A percentile compares a stretch with the other conserved stretches of the same genome.
These are phyloP conservation scores for Danio kyathit DNA, from an alignment of 2,797 vertebrate species.

Conservation along the genomic window DNA sequence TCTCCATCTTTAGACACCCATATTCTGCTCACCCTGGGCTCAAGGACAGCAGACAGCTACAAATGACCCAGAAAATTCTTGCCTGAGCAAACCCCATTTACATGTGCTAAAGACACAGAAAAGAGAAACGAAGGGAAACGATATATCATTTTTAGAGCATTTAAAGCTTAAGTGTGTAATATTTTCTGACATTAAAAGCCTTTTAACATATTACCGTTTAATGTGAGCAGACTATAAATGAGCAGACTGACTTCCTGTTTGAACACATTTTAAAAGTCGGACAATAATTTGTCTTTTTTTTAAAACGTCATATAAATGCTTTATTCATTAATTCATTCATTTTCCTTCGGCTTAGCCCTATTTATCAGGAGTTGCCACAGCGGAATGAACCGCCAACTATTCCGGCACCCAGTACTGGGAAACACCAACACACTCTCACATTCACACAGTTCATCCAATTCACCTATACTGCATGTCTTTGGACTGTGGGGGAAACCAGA, in stretches of 20 bases:
- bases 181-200: background rate
- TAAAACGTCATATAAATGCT: background rate
- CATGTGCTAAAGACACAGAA: slow-evolving; percentile 23
- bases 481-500: too few relatives aligned
- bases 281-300: too few relatives aligned
- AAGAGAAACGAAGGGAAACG: slow-evolving; percentile 16
- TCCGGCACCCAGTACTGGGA: too few relatives aligned
- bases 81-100: slow-evolving; percentile 52
- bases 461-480: too few relatives aligned
- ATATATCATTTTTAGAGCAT: background rate
- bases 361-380: too few relatives aligned
- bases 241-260: background rate
- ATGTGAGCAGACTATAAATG: background rate
- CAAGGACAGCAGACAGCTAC: slow-evolving; percentile 20
- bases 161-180: background rate
- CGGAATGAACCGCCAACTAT: too few relatives aligned
- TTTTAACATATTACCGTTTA: background rate
- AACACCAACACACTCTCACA: too few relatives aligned
- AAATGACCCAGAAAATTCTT: slow-evolving; percentile 51
- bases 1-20: background rate
- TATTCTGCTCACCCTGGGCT: background rate
- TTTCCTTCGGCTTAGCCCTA: too few relatives aligned
- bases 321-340: too few relatives aligned
- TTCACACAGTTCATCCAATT: too few relatives aligned
- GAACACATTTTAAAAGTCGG: background rate